Percentiles rank a stretch among this genome's conserved stretches.
Evolutionary conservation across 2,888 invertebrate genomes (phyloP).

Genomic region (Pandemis heparana): DNA sequence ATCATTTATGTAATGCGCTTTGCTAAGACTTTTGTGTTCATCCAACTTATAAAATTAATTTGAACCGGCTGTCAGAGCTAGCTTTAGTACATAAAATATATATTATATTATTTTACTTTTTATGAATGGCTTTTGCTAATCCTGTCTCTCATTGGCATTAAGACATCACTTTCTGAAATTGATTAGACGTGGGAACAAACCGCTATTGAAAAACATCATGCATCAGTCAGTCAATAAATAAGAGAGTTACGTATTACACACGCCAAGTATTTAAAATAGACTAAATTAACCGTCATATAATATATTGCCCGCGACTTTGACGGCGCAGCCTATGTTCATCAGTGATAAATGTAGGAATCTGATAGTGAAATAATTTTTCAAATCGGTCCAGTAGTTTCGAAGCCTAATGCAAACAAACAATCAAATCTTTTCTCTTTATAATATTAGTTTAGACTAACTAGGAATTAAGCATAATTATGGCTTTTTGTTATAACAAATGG

Average conservation of each 20-base stretch:
- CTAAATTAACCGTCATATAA: neutral
- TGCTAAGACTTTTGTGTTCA: neutral
- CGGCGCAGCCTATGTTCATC: no score
- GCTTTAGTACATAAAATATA: neutral
- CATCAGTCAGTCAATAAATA: neutral
- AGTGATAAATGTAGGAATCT: no score
- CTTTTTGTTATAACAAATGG: no score
- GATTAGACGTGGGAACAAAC: conserved; percentile 20
- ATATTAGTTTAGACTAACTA: no score
- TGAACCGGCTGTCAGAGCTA: neutral
- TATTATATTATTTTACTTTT: neutral
- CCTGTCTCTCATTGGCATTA: conserved; percentile 13
- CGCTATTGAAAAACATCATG: neutral
- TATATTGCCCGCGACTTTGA: neutral
- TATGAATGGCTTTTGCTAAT: neutral
- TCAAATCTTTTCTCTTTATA: no score
- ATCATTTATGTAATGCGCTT: conserved; percentile 15
- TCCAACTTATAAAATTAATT: neutral
- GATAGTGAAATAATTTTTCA: no score
- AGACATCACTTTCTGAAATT: conserved; percentile 5
- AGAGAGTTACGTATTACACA: neutral
- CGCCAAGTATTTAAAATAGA: no score
- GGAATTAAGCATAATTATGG: no score
- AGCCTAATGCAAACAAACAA: no score
- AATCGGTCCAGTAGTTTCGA: no score